phyloP scores from a whole-genome alignment of 1,140 invertebrate genomes.

The Aplysia californica region DNA sequence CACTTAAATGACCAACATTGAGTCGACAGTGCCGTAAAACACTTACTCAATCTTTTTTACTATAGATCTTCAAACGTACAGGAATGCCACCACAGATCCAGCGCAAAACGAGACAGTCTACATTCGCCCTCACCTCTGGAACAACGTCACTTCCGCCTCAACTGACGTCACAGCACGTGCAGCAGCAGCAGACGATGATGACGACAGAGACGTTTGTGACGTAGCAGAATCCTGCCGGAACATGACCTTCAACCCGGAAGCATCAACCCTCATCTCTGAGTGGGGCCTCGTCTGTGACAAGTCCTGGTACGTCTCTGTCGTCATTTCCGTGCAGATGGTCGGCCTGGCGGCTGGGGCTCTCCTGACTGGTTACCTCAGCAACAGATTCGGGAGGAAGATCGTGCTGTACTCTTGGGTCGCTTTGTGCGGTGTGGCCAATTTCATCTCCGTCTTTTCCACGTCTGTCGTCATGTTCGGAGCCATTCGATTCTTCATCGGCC shows the following conservation, averaged over 20 bases:
- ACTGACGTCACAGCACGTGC: no score
- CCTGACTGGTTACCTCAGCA: slow-evolving; percentile 29
- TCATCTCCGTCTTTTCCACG: not conserved
- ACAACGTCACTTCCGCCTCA: no score
- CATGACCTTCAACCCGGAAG: not conserved
- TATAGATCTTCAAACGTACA: no score
- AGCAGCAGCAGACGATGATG: no score
- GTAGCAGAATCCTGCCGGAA: no score
- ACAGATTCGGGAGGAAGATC: slow-evolving; percentile 30
- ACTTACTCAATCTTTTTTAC: no score
- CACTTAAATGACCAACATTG: no score
- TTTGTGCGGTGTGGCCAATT: not conserved
- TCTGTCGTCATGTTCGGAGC: slow-evolving; percentile 33
- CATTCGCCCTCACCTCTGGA: no score
- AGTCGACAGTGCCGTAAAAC: no score
- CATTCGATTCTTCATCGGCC: slow-evolving; percentile 31
- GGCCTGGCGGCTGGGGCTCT: slow-evolving; percentile 31
- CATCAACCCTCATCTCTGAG: slow-evolving; percentile 6
- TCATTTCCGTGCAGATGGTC: slow-evolving; percentile 35
- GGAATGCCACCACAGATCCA: no score
- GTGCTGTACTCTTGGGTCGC: slow-evolving; percentile 14
- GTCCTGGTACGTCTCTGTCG: slow-evolving; percentile 10
- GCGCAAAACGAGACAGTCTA: no score
- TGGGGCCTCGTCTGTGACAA: slow-evolving; percentile 36
- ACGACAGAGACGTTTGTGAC: no score